Conservation (phyloP, 1,140 invertebrate species). For the Leptonema lineaticorne region DNA sequence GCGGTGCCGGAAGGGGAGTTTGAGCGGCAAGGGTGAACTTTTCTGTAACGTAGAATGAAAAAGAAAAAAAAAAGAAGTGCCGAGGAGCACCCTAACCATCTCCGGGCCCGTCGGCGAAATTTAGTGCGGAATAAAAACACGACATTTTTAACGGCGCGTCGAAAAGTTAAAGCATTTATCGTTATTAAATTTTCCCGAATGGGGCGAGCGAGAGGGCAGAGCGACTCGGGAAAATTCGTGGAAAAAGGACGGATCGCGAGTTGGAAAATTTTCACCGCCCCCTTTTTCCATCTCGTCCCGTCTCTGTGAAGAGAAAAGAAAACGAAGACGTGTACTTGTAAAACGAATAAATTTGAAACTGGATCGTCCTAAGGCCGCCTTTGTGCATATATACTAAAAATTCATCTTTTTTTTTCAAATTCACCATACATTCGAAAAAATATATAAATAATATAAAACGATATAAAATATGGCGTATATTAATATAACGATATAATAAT, state of each 20-base stretch:
- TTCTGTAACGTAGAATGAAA: neutral
- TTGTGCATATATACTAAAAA: no score
- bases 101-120: slow-evolving; percentile 25
- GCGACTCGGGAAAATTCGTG: neutral
- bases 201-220: slow-evolving; percentile 24
- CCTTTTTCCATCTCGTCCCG: no score
- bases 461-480: no score
- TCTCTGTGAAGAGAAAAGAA: neutral
- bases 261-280: slow-evolving; percentile 12
- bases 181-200: slow-evolving; percentile 41
- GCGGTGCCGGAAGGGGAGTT: slow-evolving; percentile 17
- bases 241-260: neutral
- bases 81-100: neutral
- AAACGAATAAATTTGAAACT: slow-evolving; percentile 13
- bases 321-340: neutral
- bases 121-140: slow-evolving; percentile 41
- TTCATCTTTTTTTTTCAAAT: no score
- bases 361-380: slow-evolving; percentile 6
- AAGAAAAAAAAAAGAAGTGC: slow-evolving; percentile 1
- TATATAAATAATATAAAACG: no score
- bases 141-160: slow-evolving; percentile 42
- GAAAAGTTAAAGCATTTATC: slow-evolving; percentile 42
- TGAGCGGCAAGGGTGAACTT: slow-evolving; percentile 13
- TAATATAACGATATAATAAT: no score
- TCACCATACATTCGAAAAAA: no score